Base-by-base conservation (phyloP, 2,113 vertebrate species). In the Corapipo altera region DNA sequence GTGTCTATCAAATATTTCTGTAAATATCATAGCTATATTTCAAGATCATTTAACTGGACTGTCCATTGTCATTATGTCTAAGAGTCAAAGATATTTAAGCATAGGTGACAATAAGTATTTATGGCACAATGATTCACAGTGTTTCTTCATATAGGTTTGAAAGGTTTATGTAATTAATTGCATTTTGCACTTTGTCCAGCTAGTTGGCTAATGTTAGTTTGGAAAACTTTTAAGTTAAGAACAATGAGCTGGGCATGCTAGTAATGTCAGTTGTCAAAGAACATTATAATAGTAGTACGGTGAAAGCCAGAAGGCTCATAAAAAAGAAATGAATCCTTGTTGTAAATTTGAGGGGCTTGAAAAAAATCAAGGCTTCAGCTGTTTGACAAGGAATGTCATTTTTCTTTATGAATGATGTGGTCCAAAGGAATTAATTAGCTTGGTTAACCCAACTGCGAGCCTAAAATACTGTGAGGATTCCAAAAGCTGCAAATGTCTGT, bases 381-480 rank as follows among this genome's bases (percentile, higher is more conserved):
- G n/a, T 85, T 85, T 70, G 70, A 91, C 48, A 79, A 80, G 6
- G 15, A 70, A 61, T 62, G n/a, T 27, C 0, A 82, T 93, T 93
- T 92, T 91, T 82, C 62, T 88, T 69, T 54, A 39, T 39, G 64
- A 89, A 80, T 70, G 2, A 76, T 85, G 24, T 55, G 32, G 33
- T 88, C 55, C 64, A 66, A 83, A 94, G 39, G 65, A 95, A 88
- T 85, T 88, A 85, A 91, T 96, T 83, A 80, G 28, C n/a, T 85
- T 74, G 37, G 30, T 37, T 90, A 91, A 67, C 48, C 46, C 18
- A 46, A 20, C 58, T 85, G 33, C 35, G 73, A 59, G 75, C 30
- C 48, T 85, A 55, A 90, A 95, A 70, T 59, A 21, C 27, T 80
- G n/a, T 49, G 39, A 85, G 58, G 11, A 8, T 64, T 89, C n/a